Conservation (phyloP, 2,113 vertebrate species). For the Archilochus colubris region DNA sequence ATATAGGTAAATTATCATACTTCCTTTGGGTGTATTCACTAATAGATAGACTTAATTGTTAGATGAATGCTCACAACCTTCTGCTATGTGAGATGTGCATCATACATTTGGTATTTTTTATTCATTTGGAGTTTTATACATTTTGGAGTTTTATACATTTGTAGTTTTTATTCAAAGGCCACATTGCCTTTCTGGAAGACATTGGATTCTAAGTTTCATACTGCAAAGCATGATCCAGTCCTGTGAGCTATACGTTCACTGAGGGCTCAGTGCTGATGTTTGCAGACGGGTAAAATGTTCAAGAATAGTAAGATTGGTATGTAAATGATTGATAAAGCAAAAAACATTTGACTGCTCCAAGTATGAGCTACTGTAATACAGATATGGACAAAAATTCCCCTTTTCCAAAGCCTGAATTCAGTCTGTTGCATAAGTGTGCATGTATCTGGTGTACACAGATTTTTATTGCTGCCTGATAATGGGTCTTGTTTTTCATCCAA, state of each 20-base stretch:
- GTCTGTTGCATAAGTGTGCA: not conserved
- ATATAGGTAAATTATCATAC: constrained; percentile 70
- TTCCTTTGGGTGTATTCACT: not conserved
- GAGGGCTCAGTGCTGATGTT: not conserved
- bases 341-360: not conserved
- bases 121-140: too few relatives aligned
- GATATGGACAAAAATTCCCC: not conserved
- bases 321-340: not conserved
- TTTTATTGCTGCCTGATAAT: not conserved
- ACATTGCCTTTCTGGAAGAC: not conserved
- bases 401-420: not conserved
- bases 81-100: not conserved
- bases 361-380: not conserved
- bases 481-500: not conserved
- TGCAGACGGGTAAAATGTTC: not conserved
- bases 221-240: not conserved
- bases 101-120: not conserved
- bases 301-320: not conserved
- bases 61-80: not conserved
- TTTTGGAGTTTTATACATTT: too few relatives aligned
- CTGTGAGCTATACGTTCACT: not conserved
- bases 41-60: not conserved
- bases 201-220: not conserved
- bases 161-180: not conserved
- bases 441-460: not conserved